Base-by-base conservation (phyloP, 1,140 invertebrate genomes). In the Diachasma alloeum region DNA sequence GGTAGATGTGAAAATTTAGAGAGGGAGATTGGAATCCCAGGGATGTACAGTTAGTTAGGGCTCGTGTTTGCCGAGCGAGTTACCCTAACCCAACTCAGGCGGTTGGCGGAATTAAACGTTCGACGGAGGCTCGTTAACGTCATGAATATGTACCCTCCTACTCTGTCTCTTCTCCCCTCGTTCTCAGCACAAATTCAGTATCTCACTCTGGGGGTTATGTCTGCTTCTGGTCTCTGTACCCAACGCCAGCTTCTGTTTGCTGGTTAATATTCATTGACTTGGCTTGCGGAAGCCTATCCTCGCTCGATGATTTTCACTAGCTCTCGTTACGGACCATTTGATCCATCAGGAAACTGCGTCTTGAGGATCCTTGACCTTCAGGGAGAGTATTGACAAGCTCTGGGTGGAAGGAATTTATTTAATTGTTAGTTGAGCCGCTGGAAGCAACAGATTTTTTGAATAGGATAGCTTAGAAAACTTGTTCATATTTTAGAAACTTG, bases 21-120 rank as follows among this genome's bases (percentile, higher is more conserved):
- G 69, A 72, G 73, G 22, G 70, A 73, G 72, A 63, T 37, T 74
- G 70, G 17, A 69, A 76, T 83, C 78, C 85, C 80, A 79, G 82
- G 86, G 87, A 88, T 86, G 87, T 83, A 86, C 85, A 87, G 89
- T 89, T 90, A 90, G 89, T 90, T 90, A 89, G 88, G 88, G 85
- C 84, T 87, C 82, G 88, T 90, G 89, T 89, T 90, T 90, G 86
- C 86, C 83, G 85, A 87, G 87, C 88, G 88, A 89, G 89, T 90
- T 90, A 90, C 87, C 86, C 87, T 88, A 87, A 88, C 86, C 85
- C 82, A 87, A 89, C 86, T 88, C 85, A 83, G 83, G 84, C 87
- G 87, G 84, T 89, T 90, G 88, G 87, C 88, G 89, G 89, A 90
- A 90, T 89, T 90, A 90, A 90, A 90, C 89, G 89, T 89, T 89